A percentile compares a stretch with the other conserved stretches of the same genome.
Evolutionary conservation across 2,888 invertebrate genomes (phyloP).

Genomic region (Heterodera filipjevi): DNA sequence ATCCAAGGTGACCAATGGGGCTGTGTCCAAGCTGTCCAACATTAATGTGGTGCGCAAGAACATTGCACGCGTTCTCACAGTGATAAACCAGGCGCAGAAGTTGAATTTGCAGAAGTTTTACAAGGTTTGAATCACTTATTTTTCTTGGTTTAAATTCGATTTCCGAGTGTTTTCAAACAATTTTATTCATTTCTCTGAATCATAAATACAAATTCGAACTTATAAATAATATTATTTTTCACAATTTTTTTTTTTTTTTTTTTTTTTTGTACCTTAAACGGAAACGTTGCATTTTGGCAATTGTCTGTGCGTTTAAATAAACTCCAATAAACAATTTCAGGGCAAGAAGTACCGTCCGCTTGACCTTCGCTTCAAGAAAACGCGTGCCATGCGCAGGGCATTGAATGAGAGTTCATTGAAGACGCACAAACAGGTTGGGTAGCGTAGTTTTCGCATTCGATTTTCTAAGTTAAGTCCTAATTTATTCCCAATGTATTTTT

Average conservation of each 20-base stretch:
- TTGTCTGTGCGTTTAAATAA: too few species aligned
- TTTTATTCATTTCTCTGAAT: too few species aligned
- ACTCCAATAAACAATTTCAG: constrained; percentile 39
- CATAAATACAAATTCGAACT: too few species aligned
- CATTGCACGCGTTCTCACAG: constrained; percentile 94
- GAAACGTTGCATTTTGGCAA: too few species aligned
- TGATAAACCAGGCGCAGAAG: constrained; percentile 95
- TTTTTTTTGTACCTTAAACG: too few species aligned
- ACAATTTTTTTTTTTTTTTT: too few species aligned
- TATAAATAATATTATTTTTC: too few species aligned
- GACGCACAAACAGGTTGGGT: constrained; percentile 84
- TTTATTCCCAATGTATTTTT: too few species aligned
- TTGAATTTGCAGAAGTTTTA: constrained; percentile 92
- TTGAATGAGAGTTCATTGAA: constrained; percentile 85
- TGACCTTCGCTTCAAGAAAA: constrained; percentile 94
- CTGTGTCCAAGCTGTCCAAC: constrained; percentile 95
- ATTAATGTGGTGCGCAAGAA: constrained; percentile 92
- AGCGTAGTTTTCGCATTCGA: too few species aligned
- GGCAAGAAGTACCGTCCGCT: constrained; percentile 93
- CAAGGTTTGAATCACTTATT: constrained; percentile 70
- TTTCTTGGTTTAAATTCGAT: too few species aligned
- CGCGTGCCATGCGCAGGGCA: constrained; percentile 88
- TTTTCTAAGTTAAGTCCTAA: too few species aligned
- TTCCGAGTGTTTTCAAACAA: too few species aligned
- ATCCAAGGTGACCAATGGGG: constrained; percentile 83